These are phyloP conservation scores for Eledone cirrhosa DNA, from an alignment of 2,888 invertebrate species.

Conservation along the genomic window DNA sequence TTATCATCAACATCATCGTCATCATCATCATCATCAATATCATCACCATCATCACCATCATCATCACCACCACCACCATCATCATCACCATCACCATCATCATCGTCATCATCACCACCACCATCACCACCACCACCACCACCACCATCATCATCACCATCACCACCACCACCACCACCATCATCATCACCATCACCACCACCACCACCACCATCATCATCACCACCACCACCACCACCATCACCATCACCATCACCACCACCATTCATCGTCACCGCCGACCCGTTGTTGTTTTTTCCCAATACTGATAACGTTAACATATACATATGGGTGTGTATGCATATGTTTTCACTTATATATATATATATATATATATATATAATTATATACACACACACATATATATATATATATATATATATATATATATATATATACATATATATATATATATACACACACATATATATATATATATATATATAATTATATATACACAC, in stretches of 20 bases:
- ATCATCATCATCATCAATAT: background rate
- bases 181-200: no score
- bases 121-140: background rate
- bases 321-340: no score
- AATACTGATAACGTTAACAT: no score
- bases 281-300: background rate
- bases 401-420: no score
- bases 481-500: no score
- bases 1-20: no score
- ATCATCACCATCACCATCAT: background rate
- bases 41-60: slow-evolving; percentile 3
- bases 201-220: background rate
- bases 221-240: background rate
- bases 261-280: background rate
- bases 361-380: no score
- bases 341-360: no score
- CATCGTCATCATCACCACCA: background rate
- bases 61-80: background rate
- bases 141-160: background rate
- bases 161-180: background rate
- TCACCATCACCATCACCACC: background rate
- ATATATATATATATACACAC: no score
- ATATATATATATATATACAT: no score
- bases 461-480: no score
- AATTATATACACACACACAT: no score